These are phyloP conservation scores for Napeogenes inachia DNA, from an alignment of 2,888 invertebrate species.

Conservation along the genomic window DNA sequence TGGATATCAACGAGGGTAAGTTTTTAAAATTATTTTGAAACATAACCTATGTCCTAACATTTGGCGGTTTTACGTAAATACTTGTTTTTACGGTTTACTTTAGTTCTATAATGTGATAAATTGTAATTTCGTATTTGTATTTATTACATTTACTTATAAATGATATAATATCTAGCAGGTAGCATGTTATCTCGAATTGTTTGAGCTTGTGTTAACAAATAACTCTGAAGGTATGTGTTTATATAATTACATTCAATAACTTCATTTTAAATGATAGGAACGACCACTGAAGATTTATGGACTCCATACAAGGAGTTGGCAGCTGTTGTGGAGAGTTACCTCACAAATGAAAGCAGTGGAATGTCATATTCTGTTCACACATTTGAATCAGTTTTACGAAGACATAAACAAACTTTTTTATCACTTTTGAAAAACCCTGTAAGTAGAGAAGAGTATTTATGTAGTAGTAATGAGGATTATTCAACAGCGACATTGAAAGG, in stretches of 20 bases:
- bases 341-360: slow-evolving; percentile 77
- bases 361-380: slow-evolving; percentile 79
- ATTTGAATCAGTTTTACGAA: slow-evolving; percentile 85
- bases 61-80: slow-evolving; percentile 34
- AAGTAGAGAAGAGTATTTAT: slow-evolving; percentile 47
- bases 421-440: slow-evolving; percentile 92
- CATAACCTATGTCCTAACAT: slow-evolving; percentile 35
- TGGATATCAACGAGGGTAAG: slow-evolving; percentile 68
- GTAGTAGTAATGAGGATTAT: not conserved
- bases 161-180: not conserved
- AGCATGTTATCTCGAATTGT: not conserved
- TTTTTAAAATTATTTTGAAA: slow-evolving; percentile 19
- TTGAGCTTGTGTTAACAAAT: not conserved
- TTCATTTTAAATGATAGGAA: slow-evolving; percentile 38
- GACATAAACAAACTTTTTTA: slow-evolving; percentile 91
- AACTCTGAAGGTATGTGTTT: not conserved
- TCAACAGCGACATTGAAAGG: too few relatives aligned
- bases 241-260: not conserved
- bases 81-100: slow-evolving; percentile 6
- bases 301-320: slow-evolving; percentile 88
- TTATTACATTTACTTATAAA: not conserved
- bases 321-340: slow-evolving; percentile 81
- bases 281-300: slow-evolving; percentile 86
- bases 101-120: not conserved
- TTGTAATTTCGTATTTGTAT: not conserved